Base-by-base conservation (phyloP, 2,888 invertebrate genomes). In the Synergus umbraculus region DNA sequence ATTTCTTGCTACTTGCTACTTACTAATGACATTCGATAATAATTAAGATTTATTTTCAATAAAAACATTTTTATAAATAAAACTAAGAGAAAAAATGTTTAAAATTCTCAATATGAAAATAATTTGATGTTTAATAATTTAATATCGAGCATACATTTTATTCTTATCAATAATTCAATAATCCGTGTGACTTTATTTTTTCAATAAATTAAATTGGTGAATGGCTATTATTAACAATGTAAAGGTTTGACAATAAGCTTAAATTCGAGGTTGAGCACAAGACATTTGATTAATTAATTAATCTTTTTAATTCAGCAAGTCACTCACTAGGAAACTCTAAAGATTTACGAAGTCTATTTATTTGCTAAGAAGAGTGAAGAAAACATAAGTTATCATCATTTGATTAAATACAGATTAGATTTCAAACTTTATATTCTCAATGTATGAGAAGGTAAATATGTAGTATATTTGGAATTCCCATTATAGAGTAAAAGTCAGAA, bases 231-330 rank as follows among this genome's bases (percentile, higher is more conserved):
- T 54, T 54, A 73, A 37, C 41, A 73, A 73, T 73, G 54, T 3
- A n/a, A 73, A 37, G 73, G n/a, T 73, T 54, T 73, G 54, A 54
- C 54, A 49, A 73, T 54, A 73, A 73, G 49, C 73, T 54, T 73
- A 54, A 73, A 73, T 73, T 49, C 49, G n/a, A 43, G 49, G n/a
- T 29, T 29, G 37, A 49, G 69, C 49, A 18, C n/a, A 18, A 58
- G n/a, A 58, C 18, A 18, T 58, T 58, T 58, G 58, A 58, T 69
- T 15, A 69, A 49, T 69, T 69, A 69, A 69, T 49, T 49, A 69
- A 49, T 49, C 37, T 49, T 15, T 13, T 65, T 29, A 15, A 69
- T 29, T 69, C 49, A 13, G 15, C 15, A 22, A 49, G 69, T 29
- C 49, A 69, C 49, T 69, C 49, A 49, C 69, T 15, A 15, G 9